Evolutionary conservation across 2,888 invertebrate species (phyloP).

Genomic region (Drosophila kuntzei): DNA sequence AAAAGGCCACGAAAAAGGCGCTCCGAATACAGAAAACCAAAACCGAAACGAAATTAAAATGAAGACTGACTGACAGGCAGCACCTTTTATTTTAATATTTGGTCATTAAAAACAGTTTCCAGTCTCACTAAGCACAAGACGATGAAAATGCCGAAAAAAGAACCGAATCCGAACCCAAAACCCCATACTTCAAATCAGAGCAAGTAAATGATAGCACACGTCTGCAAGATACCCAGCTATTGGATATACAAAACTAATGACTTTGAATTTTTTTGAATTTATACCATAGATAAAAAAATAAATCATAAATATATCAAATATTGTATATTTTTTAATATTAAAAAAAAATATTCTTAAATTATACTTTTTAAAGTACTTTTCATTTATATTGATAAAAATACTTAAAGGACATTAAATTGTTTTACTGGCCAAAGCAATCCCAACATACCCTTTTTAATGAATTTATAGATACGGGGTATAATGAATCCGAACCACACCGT

Average conservation of each 20-base stretch:
- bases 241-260: no score
- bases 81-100: slow-evolving; percentile 79
- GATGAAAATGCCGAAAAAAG: slow-evolving; percentile 24
- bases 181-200: slow-evolving; percentile 1
- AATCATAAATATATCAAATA: background rate
- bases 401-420: no score
- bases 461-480: slow-evolving; percentile 13
- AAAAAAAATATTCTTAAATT: no score
- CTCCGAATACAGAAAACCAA: slow-evolving; percentile 5
- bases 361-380: no score
- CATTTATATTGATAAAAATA: no score
- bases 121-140: slow-evolving; percentile 45
- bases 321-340: no score
- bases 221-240: slow-evolving; percentile 2
- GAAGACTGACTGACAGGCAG: slow-evolving; percentile 41
- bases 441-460: background rate
- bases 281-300: background rate
- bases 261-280: background rate
- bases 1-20: slow-evolving; percentile 53
- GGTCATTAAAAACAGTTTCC: slow-evolving; percentile 73
- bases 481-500: slow-evolving; percentile 37
- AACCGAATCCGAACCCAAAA: slow-evolving; percentile 14
- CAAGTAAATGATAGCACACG: background rate
- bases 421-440: background rate
- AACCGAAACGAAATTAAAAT: slow-evolving; percentile 23